Percentiles rank a stretch among this genome's conserved stretches.
These are phyloP conservation scores for Hydrotaea diabolus DNA, from an alignment of 2,888 invertebrate species.

Conservation along the genomic window DNA sequence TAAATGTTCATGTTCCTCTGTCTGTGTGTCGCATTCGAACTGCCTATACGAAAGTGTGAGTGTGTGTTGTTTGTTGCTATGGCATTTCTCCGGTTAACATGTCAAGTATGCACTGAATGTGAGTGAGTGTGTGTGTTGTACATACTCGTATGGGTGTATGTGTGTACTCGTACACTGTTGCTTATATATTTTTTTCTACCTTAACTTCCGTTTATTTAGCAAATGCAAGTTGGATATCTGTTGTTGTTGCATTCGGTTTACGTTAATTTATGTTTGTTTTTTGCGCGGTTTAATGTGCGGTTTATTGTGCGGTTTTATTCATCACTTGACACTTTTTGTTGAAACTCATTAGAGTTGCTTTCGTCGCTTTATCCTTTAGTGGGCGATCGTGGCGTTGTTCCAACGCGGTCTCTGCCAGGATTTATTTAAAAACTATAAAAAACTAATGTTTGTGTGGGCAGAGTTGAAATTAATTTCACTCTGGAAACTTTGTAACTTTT, in stretches of 20 bases:
- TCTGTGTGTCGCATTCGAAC: conserved; percentile 3
- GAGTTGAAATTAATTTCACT: too few relatives aligned
- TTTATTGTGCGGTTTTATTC: conserved; percentile 25
- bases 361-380: too few relatives aligned
- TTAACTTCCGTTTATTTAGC: conserved; percentile 40
- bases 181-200: conserved; percentile 34
- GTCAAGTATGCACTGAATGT: conserved; percentile 22
- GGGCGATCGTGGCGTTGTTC: conserved; percentile 38
- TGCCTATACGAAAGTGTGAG: neutral
- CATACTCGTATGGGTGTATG: too few relatives aligned
- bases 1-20: conserved; percentile 16
- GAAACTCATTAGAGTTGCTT: conserved; percentile 57
- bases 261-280: conserved; percentile 39
- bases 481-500: too few relatives aligned
- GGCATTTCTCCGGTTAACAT: conserved; percentile 50
- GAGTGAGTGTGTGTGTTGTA: neutral
- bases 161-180: conserved; percentile 49
- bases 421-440: too few relatives aligned
- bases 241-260: conserved; percentile 27
- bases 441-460: too few relatives aligned
- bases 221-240: conserved; percentile 34
- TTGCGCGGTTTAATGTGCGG: conserved; percentile 4
- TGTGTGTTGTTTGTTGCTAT: conserved; percentile 65
- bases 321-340: conserved; percentile 53
- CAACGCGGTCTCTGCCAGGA: neutral